Evolutionary conservation across 2,888 invertebrate genomes (phyloP), one percentile per base, ranked within the genome.

Genomic region (Caenorhabditis sp.): DNA sequence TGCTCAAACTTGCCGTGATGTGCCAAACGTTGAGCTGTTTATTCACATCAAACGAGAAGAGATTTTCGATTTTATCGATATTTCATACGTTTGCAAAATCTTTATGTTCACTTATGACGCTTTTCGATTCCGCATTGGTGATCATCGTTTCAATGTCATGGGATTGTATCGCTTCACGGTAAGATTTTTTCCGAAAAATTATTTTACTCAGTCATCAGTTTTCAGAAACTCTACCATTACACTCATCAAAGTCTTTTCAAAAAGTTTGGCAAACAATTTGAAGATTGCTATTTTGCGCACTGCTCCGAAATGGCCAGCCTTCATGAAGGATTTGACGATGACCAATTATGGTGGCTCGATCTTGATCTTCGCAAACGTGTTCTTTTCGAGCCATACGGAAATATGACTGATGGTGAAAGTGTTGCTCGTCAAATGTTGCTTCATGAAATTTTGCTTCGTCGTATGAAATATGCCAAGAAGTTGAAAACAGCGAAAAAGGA

Each of bases 151-250:
- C n/a, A n/a, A n/a, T n/a, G n/a, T n/a, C n/a, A n/a, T n/a, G n/a
- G n/a, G 55, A 12, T 55, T 26, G 6, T 55, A 26, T 26, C n/a
- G 27, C 14, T 14, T 55, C 23, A 8, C n/a, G 10, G 55, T 55
- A 26, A 55, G 55, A 23, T 26, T 31, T 31, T 10, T n/a, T n/a
- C n/a, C n/a, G n/a, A n/a, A n/a, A n/a, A n/a, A 31, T 31, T 4
- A 31, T 6, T 31, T 31, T 31, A 31, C 10, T 31, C 4, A 31
- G 10, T 6, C 31, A 31, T 31, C 10, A 10, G 10, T 55, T 26
- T 55, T 24, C 55, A 55, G 55, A 55, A 55, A n/a, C 8, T 55
- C 6, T 55, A 55, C 27, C 4, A 26, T 17, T 27, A 55, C 26
- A 26, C 26, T 10, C 55, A 55, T n/a, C 27, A n/a, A 5, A n/a